phyloP scores from a whole-genome alignment of 2,797 vertebrate species.

The Hoplostethus atlanticus region DNA sequence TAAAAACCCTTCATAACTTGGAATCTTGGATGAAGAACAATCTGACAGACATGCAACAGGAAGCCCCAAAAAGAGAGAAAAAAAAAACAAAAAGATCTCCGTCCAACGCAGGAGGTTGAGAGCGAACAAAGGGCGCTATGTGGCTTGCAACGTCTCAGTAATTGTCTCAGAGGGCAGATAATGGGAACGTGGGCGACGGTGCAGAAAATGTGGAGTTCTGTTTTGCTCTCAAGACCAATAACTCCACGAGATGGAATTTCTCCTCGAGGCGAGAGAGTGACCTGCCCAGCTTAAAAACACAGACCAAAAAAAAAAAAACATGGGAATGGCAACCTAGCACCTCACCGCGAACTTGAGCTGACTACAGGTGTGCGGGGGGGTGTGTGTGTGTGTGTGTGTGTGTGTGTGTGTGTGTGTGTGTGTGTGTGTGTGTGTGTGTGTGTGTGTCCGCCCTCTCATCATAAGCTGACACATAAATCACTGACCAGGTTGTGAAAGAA shows the following conservation, averaged over 20 bases:
- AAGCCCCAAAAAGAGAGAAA: not conserved
- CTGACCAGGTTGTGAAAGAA: slow-evolving; percentile 15
- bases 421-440: not conserved
- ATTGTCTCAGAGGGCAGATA: slow-evolving; percentile 58
- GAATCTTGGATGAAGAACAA: slow-evolving; percentile 42
- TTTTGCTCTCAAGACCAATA: slow-evolving; percentile 48
- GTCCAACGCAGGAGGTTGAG: slow-evolving; percentile 23
- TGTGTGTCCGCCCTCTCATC: not conserved
- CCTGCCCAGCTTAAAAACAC: slow-evolving; percentile 46
- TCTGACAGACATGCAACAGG: slow-evolving; percentile 15
- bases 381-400: slow-evolving; percentile 31
- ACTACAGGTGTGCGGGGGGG: slow-evolving; percentile 46
- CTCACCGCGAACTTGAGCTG: slow-evolving; percentile 58
- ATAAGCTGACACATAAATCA: slow-evolving; percentile 64
- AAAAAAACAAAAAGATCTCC: not conserved
- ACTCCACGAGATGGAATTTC: slow-evolving; percentile 76
- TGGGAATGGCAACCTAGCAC: slow-evolving; percentile 64
- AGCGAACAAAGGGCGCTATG: slow-evolving; percentile 64
- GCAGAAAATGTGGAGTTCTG: slow-evolving; percentile 34
- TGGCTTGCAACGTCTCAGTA: slow-evolving; percentile 53
- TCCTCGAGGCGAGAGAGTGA: slow-evolving; percentile 68
- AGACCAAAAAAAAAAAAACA: slow-evolving; percentile 44
- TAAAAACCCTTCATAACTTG: slow-evolving; percentile 41
- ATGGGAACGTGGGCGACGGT: slow-evolving; percentile 1
- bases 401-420: slow-evolving; percentile 16